phyloP scores from a whole-genome alignment of 1,140 invertebrate species.

The Akabosia matsudoensis region DNA sequence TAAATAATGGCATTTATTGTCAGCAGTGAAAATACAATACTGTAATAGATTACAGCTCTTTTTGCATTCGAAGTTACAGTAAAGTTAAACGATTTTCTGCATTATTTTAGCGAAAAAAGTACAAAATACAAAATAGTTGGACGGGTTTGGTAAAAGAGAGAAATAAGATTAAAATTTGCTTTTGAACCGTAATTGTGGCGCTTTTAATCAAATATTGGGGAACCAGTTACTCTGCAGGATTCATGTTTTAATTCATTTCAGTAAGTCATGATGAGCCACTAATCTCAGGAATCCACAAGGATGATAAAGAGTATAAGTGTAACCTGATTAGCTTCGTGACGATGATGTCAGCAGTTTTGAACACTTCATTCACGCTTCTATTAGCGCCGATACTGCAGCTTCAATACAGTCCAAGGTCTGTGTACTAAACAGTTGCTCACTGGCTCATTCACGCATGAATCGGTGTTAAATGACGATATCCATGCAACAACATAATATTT shows the following conservation, averaged over 20 bases:
- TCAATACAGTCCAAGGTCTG: too few relatives aligned
- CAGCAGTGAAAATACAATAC: too few relatives aligned
- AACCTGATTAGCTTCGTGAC: slow-evolving; percentile 11
- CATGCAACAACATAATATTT: too few relatives aligned
- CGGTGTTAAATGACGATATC: background rate
- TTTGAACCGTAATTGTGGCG: background rate
- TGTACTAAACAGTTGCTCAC: too few relatives aligned
- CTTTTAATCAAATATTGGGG: background rate
- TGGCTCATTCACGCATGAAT: background rate
- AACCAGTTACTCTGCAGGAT: background rate
- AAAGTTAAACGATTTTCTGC: too few relatives aligned
- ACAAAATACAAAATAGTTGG: too few relatives aligned
- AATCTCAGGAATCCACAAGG: background rate
- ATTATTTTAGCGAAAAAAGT: too few relatives aligned
- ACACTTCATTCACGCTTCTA: background rate
- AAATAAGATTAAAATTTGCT: background rate
- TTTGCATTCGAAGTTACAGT: too few relatives aligned
- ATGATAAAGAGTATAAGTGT: background rate
- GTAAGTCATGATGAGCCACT: background rate
- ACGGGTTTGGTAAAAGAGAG: too few relatives aligned
- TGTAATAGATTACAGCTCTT: too few relatives aligned
- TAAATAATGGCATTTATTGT: too few relatives aligned
- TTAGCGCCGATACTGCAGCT: too few relatives aligned
- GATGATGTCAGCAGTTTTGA: slow-evolving; percentile 17
- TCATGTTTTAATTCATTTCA: background rate